These are phyloP conservation scores for Neomonachus schauinslandi DNA, from an alignment of 2,113 vertebrate species.

Conservation along the genomic window DNA sequence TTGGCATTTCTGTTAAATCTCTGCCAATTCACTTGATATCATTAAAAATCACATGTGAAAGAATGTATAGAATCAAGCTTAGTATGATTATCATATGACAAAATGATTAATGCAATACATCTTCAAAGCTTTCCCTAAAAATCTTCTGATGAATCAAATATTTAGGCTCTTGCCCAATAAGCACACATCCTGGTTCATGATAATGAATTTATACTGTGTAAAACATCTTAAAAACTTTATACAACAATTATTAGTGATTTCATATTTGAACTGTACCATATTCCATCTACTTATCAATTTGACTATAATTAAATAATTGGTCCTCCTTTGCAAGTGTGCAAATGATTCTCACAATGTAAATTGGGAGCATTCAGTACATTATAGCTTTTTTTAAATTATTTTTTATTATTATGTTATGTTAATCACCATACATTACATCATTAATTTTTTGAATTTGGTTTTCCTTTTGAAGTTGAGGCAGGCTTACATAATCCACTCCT, in stretches of 20 bases:
- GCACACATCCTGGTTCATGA: background rate
- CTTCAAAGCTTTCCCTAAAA: background rate
- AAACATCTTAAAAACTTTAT: constrained; percentile 10
- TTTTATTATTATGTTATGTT: no score
- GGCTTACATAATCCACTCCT: background rate
- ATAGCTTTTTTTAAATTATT: background rate
- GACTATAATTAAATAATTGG: background rate
- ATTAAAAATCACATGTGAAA: background rate
- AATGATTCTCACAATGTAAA: background rate
- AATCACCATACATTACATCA: no score
- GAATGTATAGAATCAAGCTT: background rate
- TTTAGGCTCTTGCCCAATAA: background rate
- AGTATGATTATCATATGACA: background rate
- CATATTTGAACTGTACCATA: background rate
- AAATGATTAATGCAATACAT: background rate
- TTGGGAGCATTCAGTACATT: background rate
- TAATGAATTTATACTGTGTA: background rate
- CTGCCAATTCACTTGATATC: background rate
- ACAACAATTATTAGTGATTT: background rate
- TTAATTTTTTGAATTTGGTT: background rate
- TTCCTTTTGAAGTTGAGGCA: background rate
- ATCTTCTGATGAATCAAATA: background rate
- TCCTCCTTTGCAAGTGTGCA: background rate
- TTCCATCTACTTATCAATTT: background rate
- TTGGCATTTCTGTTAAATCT: background rate